Conservation (phyloP, 2,888 invertebrate species). For the Lysandra coridon region DNA sequence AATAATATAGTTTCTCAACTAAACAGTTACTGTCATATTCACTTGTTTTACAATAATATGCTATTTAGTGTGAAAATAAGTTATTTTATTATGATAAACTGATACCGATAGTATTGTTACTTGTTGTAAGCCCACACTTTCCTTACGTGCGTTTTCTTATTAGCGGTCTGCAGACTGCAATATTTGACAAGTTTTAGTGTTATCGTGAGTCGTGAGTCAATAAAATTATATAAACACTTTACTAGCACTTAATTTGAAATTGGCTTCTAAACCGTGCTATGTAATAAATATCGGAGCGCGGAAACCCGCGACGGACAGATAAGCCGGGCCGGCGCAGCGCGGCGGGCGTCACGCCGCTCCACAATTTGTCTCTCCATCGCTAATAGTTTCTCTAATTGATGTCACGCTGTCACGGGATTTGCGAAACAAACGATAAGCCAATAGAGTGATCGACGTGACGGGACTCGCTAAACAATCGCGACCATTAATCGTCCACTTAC, state of each 20-base stretch:
- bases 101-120: not conserved
- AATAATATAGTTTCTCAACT: not conserved
- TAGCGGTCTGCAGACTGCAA: no score
- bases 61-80: not conserved
- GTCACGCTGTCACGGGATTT: conserved; percentile 46
- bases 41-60: not conserved
- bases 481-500: conserved; percentile 28
- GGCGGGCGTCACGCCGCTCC: conserved; percentile 37
- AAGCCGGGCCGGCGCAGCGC: conserved; percentile 11
- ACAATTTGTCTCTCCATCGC: conserved; percentile 52
- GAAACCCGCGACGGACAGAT: not conserved
- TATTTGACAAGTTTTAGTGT: not conserved
- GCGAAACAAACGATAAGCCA: conserved; percentile 39
- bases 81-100: not conserved
- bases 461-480: conserved; percentile 21
- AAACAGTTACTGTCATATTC: not conserved
- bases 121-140: no score
- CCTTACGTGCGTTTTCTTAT: not conserved
- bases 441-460: conserved; percentile 34
- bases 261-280: not conserved
- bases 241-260: conserved; percentile 6
- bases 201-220: not conserved
- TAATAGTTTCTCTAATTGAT: conserved; percentile 69
- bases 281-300: not conserved
- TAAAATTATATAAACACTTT: not conserved